Evolutionary conservation across 2,888 invertebrate genomes (phyloP), one percentile per base, ranked within the genome.

Genomic region (Pammene fasciana): DNA sequence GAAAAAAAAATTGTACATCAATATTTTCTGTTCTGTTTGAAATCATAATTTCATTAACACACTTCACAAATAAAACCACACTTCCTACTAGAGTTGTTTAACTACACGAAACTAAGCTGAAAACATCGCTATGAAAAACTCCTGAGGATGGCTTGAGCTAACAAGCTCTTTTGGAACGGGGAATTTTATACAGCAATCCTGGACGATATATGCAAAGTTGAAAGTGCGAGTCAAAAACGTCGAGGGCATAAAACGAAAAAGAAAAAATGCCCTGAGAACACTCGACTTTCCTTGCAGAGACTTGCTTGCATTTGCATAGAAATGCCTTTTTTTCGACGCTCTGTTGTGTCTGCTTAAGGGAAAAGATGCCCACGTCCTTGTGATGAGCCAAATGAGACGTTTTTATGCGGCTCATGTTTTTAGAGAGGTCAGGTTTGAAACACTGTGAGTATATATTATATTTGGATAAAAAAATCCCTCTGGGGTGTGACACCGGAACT

Each of bases 201-300:
- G 72, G 72, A 79, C 79, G 79, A 81, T 82, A 82, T 79, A 82
- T 80, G 77, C 73, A 77, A 73, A 78, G 78, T 77, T 52, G 74
- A 73, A 78, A 79, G 82, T 78, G 78, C 80, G 78, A 82, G 81
- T 83, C 77, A 79, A 80, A 72, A 83, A 84, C 77, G 77, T 82
- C 78, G 80, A 79, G 78, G 76, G 82, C 75, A 80, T 80, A 79
- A 82, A 82, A 81, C 79, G 78, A 75, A 79, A 80, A 79, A 77
- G 76, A 79, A 82, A 84, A 81, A 79, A 75, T 74, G 76, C 72
- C 72, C 62, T 70, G 75, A 82, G 82, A 70, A 82, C 82, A 73
- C 85, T 84, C 72, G 68, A 79, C 74, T 71, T 75, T 70, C 59
- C 72, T 76, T 73, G 77, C 75, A 75, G 75, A 75, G 77, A 78